Conservation (phyloP, 2,113 vertebrate genomes). For the Elephas maximus region DNA sequence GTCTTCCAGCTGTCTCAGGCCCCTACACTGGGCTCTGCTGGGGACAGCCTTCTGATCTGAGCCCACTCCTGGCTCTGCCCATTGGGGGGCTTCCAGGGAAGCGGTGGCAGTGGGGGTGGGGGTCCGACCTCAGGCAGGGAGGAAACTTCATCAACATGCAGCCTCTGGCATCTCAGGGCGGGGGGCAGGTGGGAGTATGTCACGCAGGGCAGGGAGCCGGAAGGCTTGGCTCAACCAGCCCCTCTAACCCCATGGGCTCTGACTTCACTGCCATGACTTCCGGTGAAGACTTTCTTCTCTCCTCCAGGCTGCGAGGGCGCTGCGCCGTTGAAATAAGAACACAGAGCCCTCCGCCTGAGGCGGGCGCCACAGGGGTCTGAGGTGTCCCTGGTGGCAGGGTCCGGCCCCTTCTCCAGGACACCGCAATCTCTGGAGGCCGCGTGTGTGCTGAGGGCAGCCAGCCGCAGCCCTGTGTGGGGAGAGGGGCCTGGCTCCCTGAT, state of each 20-base stretch:
- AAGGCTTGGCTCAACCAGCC: too few relatives aligned
- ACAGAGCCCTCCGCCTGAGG: too few relatives aligned
- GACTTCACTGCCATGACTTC: too few relatives aligned
- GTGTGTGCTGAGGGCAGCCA: background rate
- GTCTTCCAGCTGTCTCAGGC: background rate
- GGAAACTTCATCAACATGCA: background rate
- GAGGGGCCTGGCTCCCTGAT: background rate
- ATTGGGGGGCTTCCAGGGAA: accelerated
- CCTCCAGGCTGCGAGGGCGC: too few relatives aligned
- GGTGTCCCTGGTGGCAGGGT: background rate
- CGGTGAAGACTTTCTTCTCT: too few relatives aligned
- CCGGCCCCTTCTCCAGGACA: background rate
- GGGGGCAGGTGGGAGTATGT: background rate
- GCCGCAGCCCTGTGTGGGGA: background rate
- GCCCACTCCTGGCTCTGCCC: background rate
- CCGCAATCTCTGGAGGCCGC: background rate
- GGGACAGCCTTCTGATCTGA: background rate
- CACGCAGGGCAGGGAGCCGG: too few relatives aligned
- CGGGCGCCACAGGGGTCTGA: too few relatives aligned
- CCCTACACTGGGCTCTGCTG: background rate
- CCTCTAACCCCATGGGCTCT: too few relatives aligned
- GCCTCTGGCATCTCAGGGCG: background rate
- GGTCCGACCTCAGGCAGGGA: background rate
- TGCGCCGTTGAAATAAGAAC: too few relatives aligned
- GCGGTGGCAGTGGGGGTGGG: too few relatives aligned